These are phyloP conservation scores for Drosophila bocki DNA, from an alignment of 1,140 invertebrate genomes.

Conservation along the genomic window DNA sequence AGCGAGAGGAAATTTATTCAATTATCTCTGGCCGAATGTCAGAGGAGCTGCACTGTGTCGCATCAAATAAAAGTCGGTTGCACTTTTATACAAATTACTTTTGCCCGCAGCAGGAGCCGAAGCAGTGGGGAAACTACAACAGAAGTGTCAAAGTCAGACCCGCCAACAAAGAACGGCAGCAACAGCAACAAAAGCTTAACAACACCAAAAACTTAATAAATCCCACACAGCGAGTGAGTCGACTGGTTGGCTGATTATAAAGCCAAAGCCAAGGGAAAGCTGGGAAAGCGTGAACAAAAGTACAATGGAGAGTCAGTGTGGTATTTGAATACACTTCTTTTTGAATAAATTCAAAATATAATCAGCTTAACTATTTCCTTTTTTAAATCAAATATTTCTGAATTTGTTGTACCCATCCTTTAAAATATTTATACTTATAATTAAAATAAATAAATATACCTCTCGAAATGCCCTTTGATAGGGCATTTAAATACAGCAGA, in stretches of 20 bases:
- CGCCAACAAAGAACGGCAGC: constrained; percentile 11
- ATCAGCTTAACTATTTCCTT: too few species aligned
- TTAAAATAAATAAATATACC: neutral
- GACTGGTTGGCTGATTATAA: constrained; percentile 60
- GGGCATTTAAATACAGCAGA: neutral
- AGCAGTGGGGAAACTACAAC: constrained; percentile 28
- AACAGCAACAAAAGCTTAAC: constrained; percentile 23
- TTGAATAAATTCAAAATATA: neutral
- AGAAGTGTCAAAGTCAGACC: constrained; percentile 34
- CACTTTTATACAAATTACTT: constrained; percentile 79
- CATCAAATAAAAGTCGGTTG: constrained; percentile 75
- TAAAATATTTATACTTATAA: neutral
- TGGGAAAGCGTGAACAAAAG: neutral
- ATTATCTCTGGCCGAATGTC: constrained; percentile 53
- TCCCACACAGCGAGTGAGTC: constrained; percentile 24
- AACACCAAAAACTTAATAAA: constrained; percentile 63
- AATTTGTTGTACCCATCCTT: neutral
- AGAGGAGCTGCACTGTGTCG: constrained; percentile 47
- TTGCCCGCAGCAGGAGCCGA: constrained; percentile 34
- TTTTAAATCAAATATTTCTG: neutral
- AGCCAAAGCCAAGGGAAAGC: constrained; percentile 31
- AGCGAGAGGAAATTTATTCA: constrained; percentile 51
- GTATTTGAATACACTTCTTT: constrained; percentile 8
- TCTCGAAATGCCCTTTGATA: neutral
- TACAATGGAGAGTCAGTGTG: too few species aligned